Conservation (phyloP, 2,113 vertebrate genomes). For the Castor canadensis region DNA sequence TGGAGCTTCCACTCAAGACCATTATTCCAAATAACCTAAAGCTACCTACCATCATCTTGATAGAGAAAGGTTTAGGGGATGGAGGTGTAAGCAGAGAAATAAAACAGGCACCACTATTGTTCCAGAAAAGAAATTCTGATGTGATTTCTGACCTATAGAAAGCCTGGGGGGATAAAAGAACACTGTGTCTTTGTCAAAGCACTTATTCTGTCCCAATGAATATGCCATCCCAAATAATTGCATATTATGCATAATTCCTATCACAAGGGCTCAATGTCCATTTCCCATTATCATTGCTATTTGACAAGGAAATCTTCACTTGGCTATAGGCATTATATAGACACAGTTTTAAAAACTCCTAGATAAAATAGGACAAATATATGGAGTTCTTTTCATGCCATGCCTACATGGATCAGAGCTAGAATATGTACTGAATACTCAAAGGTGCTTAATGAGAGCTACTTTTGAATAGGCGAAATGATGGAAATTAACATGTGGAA, state of each 20-base stretch:
- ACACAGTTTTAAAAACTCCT: background rate
- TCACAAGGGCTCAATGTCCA: too few relatives aligned
- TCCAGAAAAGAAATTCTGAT: background rate
- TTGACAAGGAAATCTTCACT: background rate
- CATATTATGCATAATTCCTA: background rate
- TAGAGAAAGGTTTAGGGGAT: background rate
- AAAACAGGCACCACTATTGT: background rate
- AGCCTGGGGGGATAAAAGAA: background rate
- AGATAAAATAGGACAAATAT: background rate
- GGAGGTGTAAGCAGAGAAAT: background rate
- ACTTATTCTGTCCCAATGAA: background rate
- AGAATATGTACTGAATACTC: rapidly evolving
- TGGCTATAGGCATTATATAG: background rate
- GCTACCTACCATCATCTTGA: background rate
- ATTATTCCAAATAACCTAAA: background rate
- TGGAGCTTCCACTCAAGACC: background rate
- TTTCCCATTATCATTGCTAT: background rate
- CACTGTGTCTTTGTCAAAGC: background rate
- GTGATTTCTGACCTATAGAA: background rate
- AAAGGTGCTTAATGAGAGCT: background rate
- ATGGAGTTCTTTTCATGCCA: background rate
- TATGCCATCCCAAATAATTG: background rate
- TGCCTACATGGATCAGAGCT: background rate
- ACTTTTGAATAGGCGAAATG: background rate
- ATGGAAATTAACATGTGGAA: background rate